Percentiles rank a stretch among this genome's conserved stretches.
Evolutionary conservation across 2,888 invertebrate genomes (phyloP).

Genomic region (Ichneumoninae sp.): DNA sequence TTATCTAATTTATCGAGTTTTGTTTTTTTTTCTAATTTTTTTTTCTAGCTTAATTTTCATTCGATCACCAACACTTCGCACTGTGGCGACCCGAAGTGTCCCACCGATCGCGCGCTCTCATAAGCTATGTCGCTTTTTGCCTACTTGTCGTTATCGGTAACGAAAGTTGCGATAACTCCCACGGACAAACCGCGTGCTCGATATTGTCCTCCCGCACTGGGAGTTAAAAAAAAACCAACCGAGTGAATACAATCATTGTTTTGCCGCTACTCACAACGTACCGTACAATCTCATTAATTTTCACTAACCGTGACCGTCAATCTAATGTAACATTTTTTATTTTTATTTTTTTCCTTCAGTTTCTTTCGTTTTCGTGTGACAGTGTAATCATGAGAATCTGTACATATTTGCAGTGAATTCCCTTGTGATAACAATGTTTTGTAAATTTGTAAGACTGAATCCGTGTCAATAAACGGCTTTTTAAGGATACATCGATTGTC

Average conservation of each 20-base stretch:
- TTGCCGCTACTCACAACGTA: slow-evolving; percentile 8
- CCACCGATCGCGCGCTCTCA: not conserved
- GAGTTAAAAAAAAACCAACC: not conserved
- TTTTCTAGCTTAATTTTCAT: not conserved
- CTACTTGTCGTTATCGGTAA: slow-evolving; percentile 23
- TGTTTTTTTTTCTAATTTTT: not conserved
- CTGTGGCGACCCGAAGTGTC: not conserved
- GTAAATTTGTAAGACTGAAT: slow-evolving; percentile 74
- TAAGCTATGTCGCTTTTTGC: slow-evolving; percentile 6
- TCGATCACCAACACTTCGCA: not conserved
- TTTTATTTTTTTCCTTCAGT: not conserved
- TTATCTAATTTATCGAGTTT: slow-evolving; percentile 15
- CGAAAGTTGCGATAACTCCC: slow-evolving; percentile 35
- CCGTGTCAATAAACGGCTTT: slow-evolving; percentile 75
- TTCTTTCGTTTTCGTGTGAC: slow-evolving; percentile 35
- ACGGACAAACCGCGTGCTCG: slow-evolving; percentile 23
- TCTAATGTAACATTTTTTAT: slow-evolving; percentile 11
- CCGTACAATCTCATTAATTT: not conserved
- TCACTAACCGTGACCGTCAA: slow-evolving; percentile 19
- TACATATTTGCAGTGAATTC: slow-evolving; percentile 69
- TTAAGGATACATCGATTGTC: slow-evolving; percentile 61
- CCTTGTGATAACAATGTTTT: slow-evolving; percentile 71
- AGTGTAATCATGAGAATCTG: slow-evolving; percentile 65
- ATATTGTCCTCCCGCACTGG: slow-evolving; percentile 23
- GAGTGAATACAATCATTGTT: slow-evolving; percentile 14